Evolutionary conservation across 2,113 vertebrate species (phyloP).

Genomic region (Propithecus coquereli): DNA sequence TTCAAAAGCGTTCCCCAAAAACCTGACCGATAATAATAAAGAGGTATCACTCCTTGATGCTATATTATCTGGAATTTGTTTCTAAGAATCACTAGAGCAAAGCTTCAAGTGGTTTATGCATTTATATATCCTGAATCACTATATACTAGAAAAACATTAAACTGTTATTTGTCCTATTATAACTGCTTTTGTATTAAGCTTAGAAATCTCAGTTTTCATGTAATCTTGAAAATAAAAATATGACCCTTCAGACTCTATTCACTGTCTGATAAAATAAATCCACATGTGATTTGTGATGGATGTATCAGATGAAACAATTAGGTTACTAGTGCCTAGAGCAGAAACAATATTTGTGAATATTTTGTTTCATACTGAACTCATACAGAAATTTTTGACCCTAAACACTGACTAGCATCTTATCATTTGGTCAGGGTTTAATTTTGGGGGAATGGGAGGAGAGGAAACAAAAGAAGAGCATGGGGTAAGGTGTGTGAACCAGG

Average conservation of each 20-base stretch:
- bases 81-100: conserved; percentile 16
- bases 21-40: background rate
- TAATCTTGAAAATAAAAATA: conserved; percentile 53
- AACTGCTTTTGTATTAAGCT: conserved; percentile 39
- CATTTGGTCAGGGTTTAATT: background rate
- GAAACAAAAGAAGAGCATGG: conserved; percentile 4
- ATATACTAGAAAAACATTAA: conserved; percentile 43
- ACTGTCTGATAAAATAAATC: conserved; percentile 39
- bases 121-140: conserved; percentile 34
- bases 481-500: background rate
- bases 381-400: background rate
- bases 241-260: conserved; percentile 20
- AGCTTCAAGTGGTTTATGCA: conserved; percentile 32
- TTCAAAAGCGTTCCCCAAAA: background rate
- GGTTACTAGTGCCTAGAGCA: background rate
- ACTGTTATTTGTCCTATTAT: conserved; percentile 7
- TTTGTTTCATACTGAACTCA: conserved; percentile 28
- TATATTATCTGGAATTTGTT: conserved; percentile 41
- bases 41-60: background rate
- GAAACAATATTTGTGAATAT: background rate
- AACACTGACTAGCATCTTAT: background rate
- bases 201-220: conserved; percentile 28
- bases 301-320: background rate
- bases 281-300: background rate
- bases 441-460: background rate